Percentiles rank a stretch among this genome's conserved stretches.
phyloP scores from a whole-genome alignment of 2,113 vertebrate species.

The Perca fluviatilis region DNA sequence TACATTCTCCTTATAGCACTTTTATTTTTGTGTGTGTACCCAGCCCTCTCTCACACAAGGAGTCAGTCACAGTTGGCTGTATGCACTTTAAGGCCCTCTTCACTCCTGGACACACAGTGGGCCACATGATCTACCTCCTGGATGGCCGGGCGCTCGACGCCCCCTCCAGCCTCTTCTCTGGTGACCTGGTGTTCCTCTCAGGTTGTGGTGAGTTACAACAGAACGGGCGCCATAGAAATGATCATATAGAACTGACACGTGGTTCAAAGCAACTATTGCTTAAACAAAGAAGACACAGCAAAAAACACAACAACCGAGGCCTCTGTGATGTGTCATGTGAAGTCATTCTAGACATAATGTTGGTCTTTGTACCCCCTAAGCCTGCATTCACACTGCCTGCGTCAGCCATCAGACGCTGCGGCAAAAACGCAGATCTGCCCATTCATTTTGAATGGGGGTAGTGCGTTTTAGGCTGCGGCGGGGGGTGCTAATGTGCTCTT shows the following conservation, averaged over 20 bases:
- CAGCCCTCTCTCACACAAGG: conserved; percentile 91
- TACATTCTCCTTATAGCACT: not conserved
- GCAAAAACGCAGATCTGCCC: too few relatives aligned
- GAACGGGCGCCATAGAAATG: not conserved
- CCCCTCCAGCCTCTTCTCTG: conserved; percentile 94
- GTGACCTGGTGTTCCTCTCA: conserved; percentile 96
- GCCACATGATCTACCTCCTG: conserved; percentile 95
- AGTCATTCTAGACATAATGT: not conserved
- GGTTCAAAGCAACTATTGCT: not conserved
- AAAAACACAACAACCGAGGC: not conserved
- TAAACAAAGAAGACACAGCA: not conserved
- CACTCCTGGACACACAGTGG: conserved; percentile 96
- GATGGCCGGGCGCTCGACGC: conserved; percentile 85
- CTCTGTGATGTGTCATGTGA: not conserved
- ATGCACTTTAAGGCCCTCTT: conserved; percentile 91
- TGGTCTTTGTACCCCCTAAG: not conserved
- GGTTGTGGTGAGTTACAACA: conserved; percentile 90
- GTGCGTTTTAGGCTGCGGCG: too few relatives aligned
- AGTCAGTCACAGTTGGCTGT: conserved; percentile 88
- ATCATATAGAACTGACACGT: not conserved
- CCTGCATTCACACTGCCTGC: too few relatives aligned
- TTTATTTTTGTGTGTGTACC: not conserved
- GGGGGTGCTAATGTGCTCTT: not conserved
- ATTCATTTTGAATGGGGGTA: too few relatives aligned
- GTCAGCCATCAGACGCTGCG: too few relatives aligned